These are phyloP conservation scores for Probaryconus sp. DNA, from an alignment of 1,140 invertebrate species.

Conservation along the genomic window DNA sequence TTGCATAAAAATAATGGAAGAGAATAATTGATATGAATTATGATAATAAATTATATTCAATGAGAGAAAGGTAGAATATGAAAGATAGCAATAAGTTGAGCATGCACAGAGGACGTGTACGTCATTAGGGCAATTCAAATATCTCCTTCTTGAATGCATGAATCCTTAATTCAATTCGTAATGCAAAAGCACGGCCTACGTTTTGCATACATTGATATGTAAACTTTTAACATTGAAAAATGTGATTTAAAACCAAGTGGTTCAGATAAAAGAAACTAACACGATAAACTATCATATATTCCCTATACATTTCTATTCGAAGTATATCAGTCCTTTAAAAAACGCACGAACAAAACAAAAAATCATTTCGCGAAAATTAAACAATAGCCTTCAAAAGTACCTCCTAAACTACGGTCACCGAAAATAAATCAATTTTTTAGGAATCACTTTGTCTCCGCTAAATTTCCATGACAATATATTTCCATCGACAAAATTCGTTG, in stretches of 20 bases:
- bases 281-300: too few species aligned
- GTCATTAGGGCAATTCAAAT: conserved; percentile 57
- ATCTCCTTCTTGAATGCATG: conserved; percentile 58
- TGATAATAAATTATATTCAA: conserved; percentile 49
- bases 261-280: too few species aligned
- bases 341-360: too few species aligned
- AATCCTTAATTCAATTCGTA: conserved; percentile 59
- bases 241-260: too few species aligned
- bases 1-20: conserved; percentile 20
- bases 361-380: too few species aligned
- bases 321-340: too few species aligned
- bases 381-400: too few species aligned
- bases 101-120: conserved; percentile 52
- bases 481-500: not conserved
- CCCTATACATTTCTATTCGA: too few species aligned
- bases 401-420: too few species aligned
- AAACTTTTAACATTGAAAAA: conserved; percentile 44
- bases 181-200: conserved; percentile 42
- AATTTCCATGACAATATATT: not conserved
- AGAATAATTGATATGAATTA: conserved; percentile 41
- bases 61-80: conserved; percentile 25
- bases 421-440: too few species aligned
- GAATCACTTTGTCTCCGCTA: too few species aligned
- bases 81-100: conserved; percentile 49
- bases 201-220: conserved; percentile 52